Base-by-base conservation (phyloP, 2,797 vertebrate genomes). In the Kryptopterus vitreolus region DNA sequence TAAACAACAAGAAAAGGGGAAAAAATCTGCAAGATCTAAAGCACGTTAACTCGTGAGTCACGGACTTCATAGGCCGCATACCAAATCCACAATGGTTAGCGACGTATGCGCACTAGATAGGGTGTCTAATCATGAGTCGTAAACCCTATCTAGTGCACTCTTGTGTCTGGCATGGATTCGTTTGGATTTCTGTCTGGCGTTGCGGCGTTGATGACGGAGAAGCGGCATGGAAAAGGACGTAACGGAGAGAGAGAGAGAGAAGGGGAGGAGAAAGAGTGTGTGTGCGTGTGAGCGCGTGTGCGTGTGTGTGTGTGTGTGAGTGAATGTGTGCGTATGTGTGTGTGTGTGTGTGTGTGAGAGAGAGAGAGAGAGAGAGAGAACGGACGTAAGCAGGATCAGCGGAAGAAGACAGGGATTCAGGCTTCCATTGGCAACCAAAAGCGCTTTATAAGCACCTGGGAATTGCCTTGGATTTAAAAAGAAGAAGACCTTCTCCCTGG, bases 231-330 rank as follows among this genome's bases (percentile, higher is more conserved):
- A 83, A 62, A 59, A 81, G 78, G 89, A 93, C 92, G 94, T 94
- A 93, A 93, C 91, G 89, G 91, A 92, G 91, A 90, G 87, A 89
- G 91, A 92, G 91, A 90, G 87, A 89, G 86, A 88, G 85, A 77
- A 84, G 50, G 53, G 24, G 89, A 92, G 92, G 92, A 89, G 92
- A 88, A 71, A 72, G 86, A 73, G 66, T 1, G 69, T 12, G 24
- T 7, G 35, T 43, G 35, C 1, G 22, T 7, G 63, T 4, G 59
- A n/a, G n/a, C n/a, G n/a, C n/a, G n/a, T n/a, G n/a, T n/a, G n/a
- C n/a, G n/a, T 18, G 26, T 33, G 59, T 20, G 29, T 20, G 53
- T 22, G 52, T 52, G 50, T 52, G 50, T 52, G 50, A 55, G 52
- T 12, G 86, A 88, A 88, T 7, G 35, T 43, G 35, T 2, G 22